phyloP scores from a whole-genome alignment of 2,888 invertebrate species.

The Galeruca laticollis region DNA sequence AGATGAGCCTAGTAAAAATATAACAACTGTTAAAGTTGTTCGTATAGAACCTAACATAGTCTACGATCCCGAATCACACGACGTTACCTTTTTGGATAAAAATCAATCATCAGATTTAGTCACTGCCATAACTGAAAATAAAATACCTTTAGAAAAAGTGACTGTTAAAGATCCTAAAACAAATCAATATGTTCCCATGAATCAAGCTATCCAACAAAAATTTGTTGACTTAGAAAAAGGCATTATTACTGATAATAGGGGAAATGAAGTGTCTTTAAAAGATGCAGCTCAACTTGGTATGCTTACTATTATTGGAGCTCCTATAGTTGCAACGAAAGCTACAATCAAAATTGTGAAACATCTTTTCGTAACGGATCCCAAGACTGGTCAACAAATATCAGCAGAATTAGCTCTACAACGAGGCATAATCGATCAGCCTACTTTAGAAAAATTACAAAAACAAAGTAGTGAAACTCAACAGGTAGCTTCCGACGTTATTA shows the following conservation, averaged over 20 bases:
- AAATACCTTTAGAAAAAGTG: conserved; percentile 77
- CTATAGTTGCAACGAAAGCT: conserved; percentile 78
- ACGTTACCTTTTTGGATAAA: conserved; percentile 77
- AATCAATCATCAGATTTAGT: conserved; percentile 80
- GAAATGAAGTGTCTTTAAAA: conserved; percentile 75
- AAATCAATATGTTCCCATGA: conserved; percentile 75
- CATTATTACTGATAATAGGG: conserved; percentile 76
- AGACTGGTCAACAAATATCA: conserved; percentile 83
- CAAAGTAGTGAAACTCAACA: conserved; percentile 61
- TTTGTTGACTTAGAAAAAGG: conserved; percentile 80
- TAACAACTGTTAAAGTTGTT: conserved; percentile 73
- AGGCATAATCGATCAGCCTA: conserved; percentile 76
- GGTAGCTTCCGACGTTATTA: conserved; percentile 62
- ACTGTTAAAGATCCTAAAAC: conserved; percentile 79
- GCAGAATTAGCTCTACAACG: conserved; percentile 84
- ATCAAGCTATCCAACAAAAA: conserved; percentile 82
- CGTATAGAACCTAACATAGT: conserved; percentile 80
- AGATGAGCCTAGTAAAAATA: conserved; percentile 71
- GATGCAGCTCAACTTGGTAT: conserved; percentile 85
- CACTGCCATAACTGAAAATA: conserved; percentile 81
- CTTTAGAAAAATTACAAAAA: conserved; percentile 69
- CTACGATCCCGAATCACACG: conserved; percentile 81
- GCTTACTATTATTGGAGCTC: conserved; percentile 81
- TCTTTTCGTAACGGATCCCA: conserved; percentile 80
- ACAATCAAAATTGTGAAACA: conserved; percentile 74